phyloP scores from a whole-genome alignment of 2,113 vertebrate genomes.

The Dicentrarchus labrax region DNA sequence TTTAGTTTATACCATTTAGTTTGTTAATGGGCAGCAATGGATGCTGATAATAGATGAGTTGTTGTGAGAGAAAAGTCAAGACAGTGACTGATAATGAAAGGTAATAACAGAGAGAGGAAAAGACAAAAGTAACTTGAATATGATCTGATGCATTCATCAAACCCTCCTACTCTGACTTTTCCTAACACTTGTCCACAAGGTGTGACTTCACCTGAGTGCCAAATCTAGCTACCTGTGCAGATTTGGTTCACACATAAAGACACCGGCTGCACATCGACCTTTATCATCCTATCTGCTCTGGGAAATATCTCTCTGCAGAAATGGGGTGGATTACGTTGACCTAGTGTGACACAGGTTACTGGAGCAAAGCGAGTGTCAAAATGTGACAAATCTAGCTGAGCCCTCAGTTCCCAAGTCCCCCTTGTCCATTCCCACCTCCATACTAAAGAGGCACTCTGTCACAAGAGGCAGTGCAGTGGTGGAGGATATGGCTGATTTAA shows the following conservation, averaged over 20 bases:
- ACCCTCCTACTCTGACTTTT: neutral
- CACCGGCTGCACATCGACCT: conserved; percentile 30
- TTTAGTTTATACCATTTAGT: neutral
- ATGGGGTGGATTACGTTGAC: conserved; percentile 67
- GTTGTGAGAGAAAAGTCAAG: neutral
- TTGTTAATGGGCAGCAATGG: neutral
- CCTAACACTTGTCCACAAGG: neutral
- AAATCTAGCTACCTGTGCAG: conserved; percentile 7
- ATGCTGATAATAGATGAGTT: neutral
- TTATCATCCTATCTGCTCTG: conserved; percentile 36
- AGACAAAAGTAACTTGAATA: neutral
- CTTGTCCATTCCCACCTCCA: conserved; percentile 63
- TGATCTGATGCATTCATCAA: conserved; percentile 8
- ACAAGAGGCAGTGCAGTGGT: conserved; percentile 38
- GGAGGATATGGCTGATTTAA: conserved; percentile 52
- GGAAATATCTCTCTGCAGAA: conserved; percentile 48
- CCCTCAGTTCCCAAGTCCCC: conserved; percentile 58
- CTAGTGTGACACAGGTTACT: conserved; percentile 67
- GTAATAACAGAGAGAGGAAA: conserved; percentile 4
- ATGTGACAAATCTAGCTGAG: conserved; percentile 75
- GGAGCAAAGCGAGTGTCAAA: conserved; percentile 75
- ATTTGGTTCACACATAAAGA: conserved; percentile 25
- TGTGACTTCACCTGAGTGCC: neutral
- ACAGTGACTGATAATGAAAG: conserved; percentile 4
- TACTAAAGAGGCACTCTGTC: conserved; percentile 65